These are phyloP conservation scores for Alligator mississippiensis DNA, from an alignment of 2,113 vertebrate species.

Conservation along the genomic window DNA sequence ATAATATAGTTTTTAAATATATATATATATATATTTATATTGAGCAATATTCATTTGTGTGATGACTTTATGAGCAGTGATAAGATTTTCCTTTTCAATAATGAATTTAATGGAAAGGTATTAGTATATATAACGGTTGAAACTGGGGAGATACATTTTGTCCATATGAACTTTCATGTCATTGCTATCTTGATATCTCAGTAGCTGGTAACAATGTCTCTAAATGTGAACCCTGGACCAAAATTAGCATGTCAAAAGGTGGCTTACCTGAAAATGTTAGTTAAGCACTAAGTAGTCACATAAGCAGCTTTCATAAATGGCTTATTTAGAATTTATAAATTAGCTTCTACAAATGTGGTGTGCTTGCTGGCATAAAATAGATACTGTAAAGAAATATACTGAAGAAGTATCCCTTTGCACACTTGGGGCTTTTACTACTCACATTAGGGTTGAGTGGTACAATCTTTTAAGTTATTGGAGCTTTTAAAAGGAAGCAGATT, in stretches of 20 bases:
- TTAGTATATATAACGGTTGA: neutral
- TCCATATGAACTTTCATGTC: neutral
- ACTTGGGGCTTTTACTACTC: neutral
- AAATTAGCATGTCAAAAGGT: neutral
- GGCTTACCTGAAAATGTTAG: neutral
- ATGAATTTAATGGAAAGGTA: neutral
- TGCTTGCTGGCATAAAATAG: neutral
- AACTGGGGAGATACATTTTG: neutral
- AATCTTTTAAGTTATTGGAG: neutral
- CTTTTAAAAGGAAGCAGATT: neutral
- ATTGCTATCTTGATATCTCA: neutral
- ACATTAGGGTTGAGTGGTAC: accelerated
- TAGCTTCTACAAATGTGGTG: neutral
- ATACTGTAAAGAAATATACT: neutral
- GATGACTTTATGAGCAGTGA: neutral
- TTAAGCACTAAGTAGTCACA: neutral
- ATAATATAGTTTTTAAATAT: neutral
- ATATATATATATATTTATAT: neutral
- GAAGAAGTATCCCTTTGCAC: neutral
- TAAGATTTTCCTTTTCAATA: neutral
- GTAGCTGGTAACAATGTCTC: neutral
- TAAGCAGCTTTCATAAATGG: neutral
- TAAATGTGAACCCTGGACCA: neutral
- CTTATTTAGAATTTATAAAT: neutral
- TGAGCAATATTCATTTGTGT: neutral